These are phyloP conservation scores for Metridium senile DNA, from an alignment of 92 coral and sea anemone species.

Conservation along the genomic window DNA sequence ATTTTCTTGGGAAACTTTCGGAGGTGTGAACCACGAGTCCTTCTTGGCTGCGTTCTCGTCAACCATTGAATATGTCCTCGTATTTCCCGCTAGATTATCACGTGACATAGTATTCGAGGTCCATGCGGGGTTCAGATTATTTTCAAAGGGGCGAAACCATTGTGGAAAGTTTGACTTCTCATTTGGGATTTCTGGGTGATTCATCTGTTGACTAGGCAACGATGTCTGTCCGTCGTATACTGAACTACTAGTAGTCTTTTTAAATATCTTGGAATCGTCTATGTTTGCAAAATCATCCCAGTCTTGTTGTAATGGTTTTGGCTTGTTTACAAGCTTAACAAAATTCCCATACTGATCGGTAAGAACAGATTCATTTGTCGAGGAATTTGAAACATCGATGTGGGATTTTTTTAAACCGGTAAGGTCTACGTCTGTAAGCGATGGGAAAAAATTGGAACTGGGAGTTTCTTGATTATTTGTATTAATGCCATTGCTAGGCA, in stretches of 20 bases:
- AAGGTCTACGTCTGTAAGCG: conserved; percentile 6
- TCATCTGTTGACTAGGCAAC: neutral
- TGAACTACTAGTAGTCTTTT: neutral
- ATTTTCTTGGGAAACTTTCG: conserved; percentile 6
- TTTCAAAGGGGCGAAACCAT: conserved; percentile 27
- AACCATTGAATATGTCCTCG: neutral
- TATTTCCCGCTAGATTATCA: neutral
- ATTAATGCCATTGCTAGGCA: neutral
- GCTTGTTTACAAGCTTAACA: conserved; percentile 11
- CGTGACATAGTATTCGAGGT: neutral
- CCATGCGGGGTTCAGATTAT: neutral
- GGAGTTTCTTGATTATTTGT: neutral
- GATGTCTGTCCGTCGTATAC: neutral
- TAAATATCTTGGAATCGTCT: conserved; percentile 24
- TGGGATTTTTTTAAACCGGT: conserved; percentile 19
- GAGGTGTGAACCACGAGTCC: conserved; percentile 19
- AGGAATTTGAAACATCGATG: neutral
- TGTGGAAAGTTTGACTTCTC: conserved; percentile 9
- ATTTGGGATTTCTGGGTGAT: neutral
- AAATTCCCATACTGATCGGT: conserved; percentile 37
- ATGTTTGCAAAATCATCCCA: conserved; percentile 17
- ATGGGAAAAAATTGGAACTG: neutral
- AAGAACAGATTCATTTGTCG: conserved; percentile 9
- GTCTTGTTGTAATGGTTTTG: neutral
- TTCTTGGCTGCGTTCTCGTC: conserved; percentile 13